A percentile compares a stretch with the other conserved stretches of the same genome.
phyloP scores from a whole-genome alignment of 1,140 invertebrate genomes.

The Calephelis nemesis region DNA sequence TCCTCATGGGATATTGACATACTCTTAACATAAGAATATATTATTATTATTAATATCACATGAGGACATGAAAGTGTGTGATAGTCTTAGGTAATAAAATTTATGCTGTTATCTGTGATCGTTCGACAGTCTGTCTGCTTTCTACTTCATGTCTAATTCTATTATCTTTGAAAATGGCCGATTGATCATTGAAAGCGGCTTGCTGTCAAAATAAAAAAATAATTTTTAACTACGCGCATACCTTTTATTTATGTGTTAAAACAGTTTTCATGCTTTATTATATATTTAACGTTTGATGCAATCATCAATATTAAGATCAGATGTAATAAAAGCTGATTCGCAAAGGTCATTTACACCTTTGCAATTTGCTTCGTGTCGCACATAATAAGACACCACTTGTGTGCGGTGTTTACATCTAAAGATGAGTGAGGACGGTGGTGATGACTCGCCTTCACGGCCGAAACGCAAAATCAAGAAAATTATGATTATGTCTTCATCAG shows the following conservation, averaged over 20 bases:
- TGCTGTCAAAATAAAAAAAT: conserved; percentile 76
- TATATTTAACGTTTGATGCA: conserved; percentile 53
- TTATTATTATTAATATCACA: no score
- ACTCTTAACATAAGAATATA: no score
- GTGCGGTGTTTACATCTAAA: conserved; percentile 47
- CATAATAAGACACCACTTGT: conserved; percentile 43
- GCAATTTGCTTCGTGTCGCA: conserved; percentile 70
- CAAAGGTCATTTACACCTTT: conserved; percentile 74
- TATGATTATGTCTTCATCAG: conserved; percentile 52
- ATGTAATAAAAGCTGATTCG: conserved; percentile 43
- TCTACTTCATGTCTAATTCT: no score
- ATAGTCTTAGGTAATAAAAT: not conserved
- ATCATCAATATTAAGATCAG: conserved; percentile 38
- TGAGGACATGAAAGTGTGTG: no score
- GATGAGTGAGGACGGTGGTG: conserved; percentile 68
- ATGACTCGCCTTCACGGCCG: conserved; percentile 53
- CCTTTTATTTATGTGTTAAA: conserved; percentile 44
- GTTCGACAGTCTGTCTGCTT: conserved; percentile 20
- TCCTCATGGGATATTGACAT: no score
- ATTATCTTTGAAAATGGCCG: conserved; percentile 64
- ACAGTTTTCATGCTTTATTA: conserved; percentile 41
- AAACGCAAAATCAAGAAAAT: conserved; percentile 58
- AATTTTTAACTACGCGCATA: conserved; percentile 56
- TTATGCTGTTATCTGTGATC: conserved; percentile 14
- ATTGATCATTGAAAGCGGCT: conserved; percentile 70